These are phyloP conservation scores for Lutjanus erythropterus DNA, from an alignment of 2,113 vertebrate species.

Conservation along the genomic window DNA sequence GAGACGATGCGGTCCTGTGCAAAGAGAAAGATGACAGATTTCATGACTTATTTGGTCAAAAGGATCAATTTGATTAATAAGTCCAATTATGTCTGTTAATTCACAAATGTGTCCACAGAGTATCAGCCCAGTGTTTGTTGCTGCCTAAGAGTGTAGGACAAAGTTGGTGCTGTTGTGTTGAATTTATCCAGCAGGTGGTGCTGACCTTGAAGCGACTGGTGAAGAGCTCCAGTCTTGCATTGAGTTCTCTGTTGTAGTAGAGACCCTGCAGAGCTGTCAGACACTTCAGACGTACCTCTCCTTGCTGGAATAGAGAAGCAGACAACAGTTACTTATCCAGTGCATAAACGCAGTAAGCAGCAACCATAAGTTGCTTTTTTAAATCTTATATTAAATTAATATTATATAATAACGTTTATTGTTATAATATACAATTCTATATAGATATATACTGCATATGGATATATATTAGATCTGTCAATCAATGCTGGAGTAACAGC, in stretches of 20 bases:
- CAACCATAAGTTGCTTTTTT: neutral
- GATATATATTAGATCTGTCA: neutral
- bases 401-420: too few relatives aligned
- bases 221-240: constrained; percentile 98
- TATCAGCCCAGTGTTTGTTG: neutral
- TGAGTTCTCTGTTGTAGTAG: constrained; percentile 98
- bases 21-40: constrained; percentile 37
- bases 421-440: too few relatives aligned
- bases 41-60: neutral
- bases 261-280: constrained; percentile 98
- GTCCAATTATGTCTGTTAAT: neutral
- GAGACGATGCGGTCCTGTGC: constrained; percentile 97
- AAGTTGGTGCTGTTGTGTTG: constrained; percentile 20
- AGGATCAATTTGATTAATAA: neutral
- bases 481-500: neutral
- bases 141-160: neutral
- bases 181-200: constrained; percentile 73
- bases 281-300: constrained; percentile 98
- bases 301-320: constrained; percentile 88
- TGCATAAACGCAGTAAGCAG: neutral
- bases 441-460: too few relatives aligned
- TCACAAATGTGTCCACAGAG: neutral
- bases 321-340: neutral
- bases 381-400: too few relatives aligned
- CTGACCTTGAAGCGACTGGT: constrained; percentile 98